Base-by-base conservation (phyloP, 2,888 invertebrate species). In the Hypolimnas misippus region DNA sequence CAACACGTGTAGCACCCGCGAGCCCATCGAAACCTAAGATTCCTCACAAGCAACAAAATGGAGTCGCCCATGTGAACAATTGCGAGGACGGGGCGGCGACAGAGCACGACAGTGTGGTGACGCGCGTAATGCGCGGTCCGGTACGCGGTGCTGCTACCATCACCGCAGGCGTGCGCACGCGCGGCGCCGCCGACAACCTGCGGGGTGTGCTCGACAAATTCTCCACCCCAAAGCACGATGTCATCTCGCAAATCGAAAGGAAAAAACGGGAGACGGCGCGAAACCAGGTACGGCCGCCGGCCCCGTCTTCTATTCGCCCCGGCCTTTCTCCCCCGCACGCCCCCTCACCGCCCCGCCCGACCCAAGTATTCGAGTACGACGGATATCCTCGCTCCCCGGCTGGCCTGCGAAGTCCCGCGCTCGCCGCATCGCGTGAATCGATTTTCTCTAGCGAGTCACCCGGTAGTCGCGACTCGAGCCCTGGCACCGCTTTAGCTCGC, bases 91-190 rank as follows among this genome's bases (percentile, higher is more conserved):
- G 84, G 59, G 85, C 86, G 65, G 80, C 93, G 38, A 93, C 92
- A 14, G 94, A 94, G 78, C 94, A 95, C 76, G 92, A 92, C 62
- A 94, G 95, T 65, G 94, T 95, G 21, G 94, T 94, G 65, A 93
- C 93, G 53, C 94, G 94, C 75, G 96, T 96, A n/a, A 96, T 96
- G 96, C 92, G 93, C 54, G 96, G 95, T 0, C 96, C 96, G 0
- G 94, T 95, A 63, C 93, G 94, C 63, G 96, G 96, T 76, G 94
- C 94, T 68, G 96, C 96, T 35, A 94, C 95, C 14, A 94, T 95
- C 16, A 89, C 92, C 51, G 80, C 90, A 6, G 93, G 94, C 53
- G 93, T 93, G 79, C 93, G 87, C 70, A 89, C 94, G 57, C 92
- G 93, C 70, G 75, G 76, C 49, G 86, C 84, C 56, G 87, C 84